These are phyloP conservation scores for Panorpa germanica DNA, from an alignment of 2,888 invertebrate species.

Conservation along the genomic window DNA sequence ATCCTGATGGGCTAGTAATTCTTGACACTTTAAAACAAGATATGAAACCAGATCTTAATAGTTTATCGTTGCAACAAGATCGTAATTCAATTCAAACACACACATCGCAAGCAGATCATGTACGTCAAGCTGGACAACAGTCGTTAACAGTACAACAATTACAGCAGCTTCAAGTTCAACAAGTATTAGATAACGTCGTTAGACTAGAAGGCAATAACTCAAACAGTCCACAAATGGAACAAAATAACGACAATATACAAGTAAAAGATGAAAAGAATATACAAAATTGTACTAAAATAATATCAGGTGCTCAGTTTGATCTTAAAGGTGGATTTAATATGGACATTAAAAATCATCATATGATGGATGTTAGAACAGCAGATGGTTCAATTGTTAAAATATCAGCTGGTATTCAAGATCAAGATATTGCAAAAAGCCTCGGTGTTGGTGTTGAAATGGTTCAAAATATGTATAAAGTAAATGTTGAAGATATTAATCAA, in stretches of 20 bases:
- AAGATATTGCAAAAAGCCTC: conserved; percentile 36
- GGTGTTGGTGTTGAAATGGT: conserved; percentile 49
- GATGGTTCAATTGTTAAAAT: conserved; percentile 61
- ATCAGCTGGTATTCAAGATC: conserved; percentile 39
- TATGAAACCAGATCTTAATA: not conserved
- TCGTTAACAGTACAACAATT: conserved; percentile 34
- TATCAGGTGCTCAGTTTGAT: conserved; percentile 9
- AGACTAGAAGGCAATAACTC: conserved; percentile 1
- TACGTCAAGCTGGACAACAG: conserved; percentile 26
- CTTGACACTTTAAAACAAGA: too few relatives aligned
- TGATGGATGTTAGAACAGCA: conserved; percentile 41
- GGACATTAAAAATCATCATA: conserved; percentile 21
- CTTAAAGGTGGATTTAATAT: conserved; percentile 1
- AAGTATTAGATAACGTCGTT: conserved; percentile 27
- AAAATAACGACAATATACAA: conserved; percentile 15
- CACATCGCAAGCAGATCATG: conserved; percentile 23
- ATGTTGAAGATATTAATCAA: conserved; percentile 72
- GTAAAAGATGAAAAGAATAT: conserved; percentile 9
- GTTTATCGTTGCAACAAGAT: conserved; percentile 18
- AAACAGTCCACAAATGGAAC: conserved; percentile 18
- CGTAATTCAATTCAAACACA: conserved; percentile 19
- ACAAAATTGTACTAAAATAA: conserved; percentile 11
- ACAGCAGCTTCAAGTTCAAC: conserved; percentile 38
- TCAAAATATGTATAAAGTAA: conserved; percentile 63
- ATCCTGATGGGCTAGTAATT: too few relatives aligned